Evolutionary conservation across 2,113 vertebrate species (phyloP).

Genomic region (Actenoides hombroni): DNA sequence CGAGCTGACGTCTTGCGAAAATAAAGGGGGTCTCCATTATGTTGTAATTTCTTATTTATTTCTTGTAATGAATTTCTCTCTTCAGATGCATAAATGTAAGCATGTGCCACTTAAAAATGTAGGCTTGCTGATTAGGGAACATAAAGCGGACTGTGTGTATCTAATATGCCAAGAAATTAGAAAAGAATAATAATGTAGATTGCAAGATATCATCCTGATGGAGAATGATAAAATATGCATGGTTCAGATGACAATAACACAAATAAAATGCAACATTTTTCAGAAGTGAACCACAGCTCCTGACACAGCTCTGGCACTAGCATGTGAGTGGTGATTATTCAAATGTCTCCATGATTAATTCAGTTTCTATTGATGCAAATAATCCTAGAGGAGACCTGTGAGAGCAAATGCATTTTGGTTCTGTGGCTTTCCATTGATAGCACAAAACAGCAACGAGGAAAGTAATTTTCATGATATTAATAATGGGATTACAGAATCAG

Average conservation of each 20-base stretch:
- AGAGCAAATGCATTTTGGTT: slow-evolving; percentile 74
- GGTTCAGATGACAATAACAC: not conserved
- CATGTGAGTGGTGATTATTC: slow-evolving; percentile 63
- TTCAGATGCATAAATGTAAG: slow-evolving; percentile 33
- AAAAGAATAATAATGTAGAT: slow-evolving; percentile 24
- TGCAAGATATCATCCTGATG: not conserved
- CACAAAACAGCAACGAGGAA: slow-evolving; percentile 72
- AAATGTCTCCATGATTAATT: slow-evolving; percentile 74
- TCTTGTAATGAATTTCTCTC: not conserved
- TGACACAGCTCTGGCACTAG: not conserved
- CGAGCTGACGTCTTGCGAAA: not conserved
- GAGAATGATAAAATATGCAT: slow-evolving; percentile 34
- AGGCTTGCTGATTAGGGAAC: slow-evolving; percentile 19
- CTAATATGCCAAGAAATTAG: slow-evolving; percentile 19
- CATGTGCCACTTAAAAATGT: slow-evolving; percentile 23
- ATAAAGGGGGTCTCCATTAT: not conserved
- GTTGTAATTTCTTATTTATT: slow-evolving; percentile 14
- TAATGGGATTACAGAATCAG: slow-evolving; percentile 83
- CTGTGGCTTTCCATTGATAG: slow-evolving; percentile 74
- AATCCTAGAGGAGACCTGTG: slow-evolving; percentile 71
- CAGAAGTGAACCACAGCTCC: not conserved
- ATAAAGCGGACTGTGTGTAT: not conserved
- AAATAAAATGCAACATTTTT: slow-evolving; percentile 9
- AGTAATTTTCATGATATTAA: slow-evolving; percentile 82
- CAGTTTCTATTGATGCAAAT: slow-evolving; percentile 77